Conservation (phyloP, 92 coral and sea anemone species). For the Actinostola sp. region DNA sequence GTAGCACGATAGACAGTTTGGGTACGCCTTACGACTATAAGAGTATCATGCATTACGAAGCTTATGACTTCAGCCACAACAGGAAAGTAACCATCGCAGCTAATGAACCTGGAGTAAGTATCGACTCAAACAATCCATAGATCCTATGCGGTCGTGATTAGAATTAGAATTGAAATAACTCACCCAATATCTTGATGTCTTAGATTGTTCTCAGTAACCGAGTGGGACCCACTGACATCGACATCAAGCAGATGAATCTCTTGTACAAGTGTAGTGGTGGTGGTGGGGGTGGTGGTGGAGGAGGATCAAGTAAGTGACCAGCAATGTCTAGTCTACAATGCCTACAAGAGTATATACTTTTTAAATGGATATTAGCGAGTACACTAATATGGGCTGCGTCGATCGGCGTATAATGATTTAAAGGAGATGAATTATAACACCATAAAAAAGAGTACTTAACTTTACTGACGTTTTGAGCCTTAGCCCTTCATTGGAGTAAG, state of each 20-base stretch:
- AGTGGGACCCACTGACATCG: conserved; percentile 46
- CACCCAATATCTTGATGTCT: neutral
- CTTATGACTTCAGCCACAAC: conserved; percentile 36
- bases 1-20: conserved; percentile 23
- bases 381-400: too few relatives aligned
- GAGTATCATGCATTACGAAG: conserved; percentile 45
- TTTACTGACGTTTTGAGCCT: too few relatives aligned
- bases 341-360: too few relatives aligned
- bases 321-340: neutral
- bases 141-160: too few relatives aligned
- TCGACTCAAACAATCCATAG: neutral
- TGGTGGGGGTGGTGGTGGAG: conserved; percentile 37
- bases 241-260: conserved; percentile 60
- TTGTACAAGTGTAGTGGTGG: conserved; percentile 62
- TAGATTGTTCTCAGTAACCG: conserved; percentile 51
- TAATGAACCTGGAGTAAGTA: conserved; percentile 24
- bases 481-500: too few relatives aligned
- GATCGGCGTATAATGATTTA: too few relatives aligned
- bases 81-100: conserved; percentile 32
- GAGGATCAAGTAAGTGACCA: conserved; percentile 22
- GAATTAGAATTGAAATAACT: too few relatives aligned
- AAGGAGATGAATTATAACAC: too few relatives aligned
- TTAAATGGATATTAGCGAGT: too few relatives aligned
- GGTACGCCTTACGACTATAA: conserved; percentile 45
- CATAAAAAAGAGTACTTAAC: too few relatives aligned